These are phyloP conservation scores for Lycia hirtaria DNA, from an alignment of 2,888 invertebrate genomes.

Conservation along the genomic window DNA sequence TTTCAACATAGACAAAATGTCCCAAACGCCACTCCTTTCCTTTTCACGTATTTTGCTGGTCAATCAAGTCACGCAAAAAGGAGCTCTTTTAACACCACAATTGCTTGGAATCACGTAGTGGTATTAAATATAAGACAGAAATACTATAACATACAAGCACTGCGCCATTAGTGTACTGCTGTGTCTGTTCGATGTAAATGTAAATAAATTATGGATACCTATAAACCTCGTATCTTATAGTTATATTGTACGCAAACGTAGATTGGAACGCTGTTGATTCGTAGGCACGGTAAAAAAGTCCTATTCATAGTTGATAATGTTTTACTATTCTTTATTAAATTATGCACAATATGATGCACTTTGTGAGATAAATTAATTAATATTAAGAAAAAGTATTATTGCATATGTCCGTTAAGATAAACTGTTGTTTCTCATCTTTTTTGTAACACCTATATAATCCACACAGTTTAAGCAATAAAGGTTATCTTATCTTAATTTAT, in stretches of 20 bases:
- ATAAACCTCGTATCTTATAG: conserved; percentile 38
- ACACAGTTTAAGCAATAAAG: too few relatives aligned
- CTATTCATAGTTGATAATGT: conserved; percentile 62
- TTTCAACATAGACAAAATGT: conserved; percentile 59
- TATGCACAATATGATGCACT: too few relatives aligned
- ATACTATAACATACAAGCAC: conserved; percentile 4
- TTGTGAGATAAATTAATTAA: too few relatives aligned
- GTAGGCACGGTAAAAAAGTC: conserved; percentile 47
- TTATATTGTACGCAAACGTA: conserved; percentile 50
- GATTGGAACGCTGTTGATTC: conserved; percentile 73
- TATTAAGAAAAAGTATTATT: too few relatives aligned
- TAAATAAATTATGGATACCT: conserved; percentile 52
- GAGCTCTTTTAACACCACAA: not conserved
- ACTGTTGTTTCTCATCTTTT: too few relatives aligned
- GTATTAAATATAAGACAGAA: not conserved
- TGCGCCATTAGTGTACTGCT: not conserved
- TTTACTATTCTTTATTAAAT: too few relatives aligned
- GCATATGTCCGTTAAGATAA: too few relatives aligned
- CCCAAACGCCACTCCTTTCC: conserved; percentile 67
- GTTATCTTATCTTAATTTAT: too few relatives aligned
- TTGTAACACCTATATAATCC: too few relatives aligned
- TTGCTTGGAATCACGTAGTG: not conserved
- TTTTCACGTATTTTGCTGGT: conserved; percentile 50
- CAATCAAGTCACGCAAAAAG: not conserved
- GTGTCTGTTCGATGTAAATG: conserved; percentile 46